Evolutionary conservation across 2,797 vertebrate species (phyloP), one percentile per base, ranked within the genome.

Genomic region (Silurus lanzhouensis): DNA sequence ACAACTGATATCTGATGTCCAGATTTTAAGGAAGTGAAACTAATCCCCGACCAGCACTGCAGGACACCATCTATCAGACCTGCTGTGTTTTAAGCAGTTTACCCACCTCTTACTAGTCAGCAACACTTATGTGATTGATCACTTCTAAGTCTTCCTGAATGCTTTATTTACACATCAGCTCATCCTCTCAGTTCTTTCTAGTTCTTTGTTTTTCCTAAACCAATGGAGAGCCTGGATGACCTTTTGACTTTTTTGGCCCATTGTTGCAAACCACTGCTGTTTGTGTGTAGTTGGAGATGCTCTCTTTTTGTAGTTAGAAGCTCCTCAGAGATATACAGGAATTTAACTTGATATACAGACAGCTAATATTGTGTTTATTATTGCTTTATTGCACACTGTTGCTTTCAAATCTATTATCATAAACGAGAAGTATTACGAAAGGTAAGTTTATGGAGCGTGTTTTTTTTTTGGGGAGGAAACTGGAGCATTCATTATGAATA

Each of bases 201-300:
- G 46, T 76, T 61, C 66, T 89, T 85, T 89, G 82, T 89, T 80
- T 64, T 84, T 85, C 79, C 22, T 80, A 86, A 86, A 84, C 84
- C 72, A 82, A 46, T 10, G 8, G 38, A 60, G 63, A 64, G 80
- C 63, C 46, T 44, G 31, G 58, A 19, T 83, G 84, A 81, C 84
- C 86, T 83, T 83, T 83, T 58, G 85, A 85, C 82, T 60, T 66
- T 22, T 64, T 8, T 25, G 55, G 17, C 74, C 66, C 17, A 60
- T 57, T 77, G n/a, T 71, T 79, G 76, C 78, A 27, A 81, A 12
- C 27, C 15, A 13, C 25, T 25, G 5, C 38, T 66, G 57, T 86
- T 87, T 76, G 48, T 48, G 61, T 86, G 84, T 81, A 67, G 82
- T 76, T 84, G 55, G 61, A 58, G 74, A 78, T 80, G 72, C 25